phyloP scores from a whole-genome alignment of 2,888 invertebrate genomes.

The Eristalis arbustorum region DNA sequence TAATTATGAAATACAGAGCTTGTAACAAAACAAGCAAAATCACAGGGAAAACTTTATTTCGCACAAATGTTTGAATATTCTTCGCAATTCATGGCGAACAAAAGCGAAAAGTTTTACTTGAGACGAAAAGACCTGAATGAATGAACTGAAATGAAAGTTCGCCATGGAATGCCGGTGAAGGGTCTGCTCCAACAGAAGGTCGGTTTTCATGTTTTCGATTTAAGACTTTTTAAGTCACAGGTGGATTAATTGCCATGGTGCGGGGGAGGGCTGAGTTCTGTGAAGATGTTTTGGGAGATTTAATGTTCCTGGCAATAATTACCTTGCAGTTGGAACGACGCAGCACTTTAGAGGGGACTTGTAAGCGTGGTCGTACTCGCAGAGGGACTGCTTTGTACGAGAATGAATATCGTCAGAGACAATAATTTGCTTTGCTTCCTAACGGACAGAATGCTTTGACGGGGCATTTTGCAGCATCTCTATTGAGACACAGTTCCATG shows the following conservation, averaged over 20 bases:
- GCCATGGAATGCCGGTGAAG: neutral
- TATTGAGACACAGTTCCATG: too few species aligned
- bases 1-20: neutral
- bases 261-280: neutral
- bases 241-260: neutral
- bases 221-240: neutral
- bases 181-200: neutral
- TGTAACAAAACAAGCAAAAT: slow-evolving; percentile 4
- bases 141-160: neutral
- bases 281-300: too few species aligned
- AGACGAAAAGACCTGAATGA: neutral
- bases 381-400: too few species aligned
- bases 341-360: too few species aligned
- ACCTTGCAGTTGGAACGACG: too few species aligned
- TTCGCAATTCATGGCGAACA: slow-evolving; percentile 5
- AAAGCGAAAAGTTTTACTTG: neutral
- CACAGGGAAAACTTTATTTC: neutral
- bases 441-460: too few species aligned
- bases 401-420: too few species aligned
- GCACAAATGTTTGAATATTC: slow-evolving; percentile 12
- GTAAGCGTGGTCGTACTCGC: too few species aligned
- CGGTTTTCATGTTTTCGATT: neutral
- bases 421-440: too few species aligned
- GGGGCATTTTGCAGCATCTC: too few species aligned
- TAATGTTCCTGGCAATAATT: too few species aligned